These are phyloP conservation scores for Alloplasta piceator DNA, from an alignment of 2,888 invertebrate genomes.

Conservation along the genomic window DNA sequence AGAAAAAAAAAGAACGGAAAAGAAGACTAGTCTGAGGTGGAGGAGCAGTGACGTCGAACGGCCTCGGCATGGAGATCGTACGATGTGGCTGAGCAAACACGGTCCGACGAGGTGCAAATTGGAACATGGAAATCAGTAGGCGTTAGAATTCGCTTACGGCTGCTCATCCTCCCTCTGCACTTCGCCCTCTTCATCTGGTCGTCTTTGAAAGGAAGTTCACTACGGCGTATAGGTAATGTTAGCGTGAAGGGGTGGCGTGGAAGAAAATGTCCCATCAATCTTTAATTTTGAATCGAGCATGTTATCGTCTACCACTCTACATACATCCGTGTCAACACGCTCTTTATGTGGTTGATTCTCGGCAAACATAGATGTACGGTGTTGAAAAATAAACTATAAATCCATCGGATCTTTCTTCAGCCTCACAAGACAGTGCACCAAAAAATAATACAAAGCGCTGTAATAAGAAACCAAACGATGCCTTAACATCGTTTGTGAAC, in stretches of 20 bases:
- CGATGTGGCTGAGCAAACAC: conserved; percentile 65
- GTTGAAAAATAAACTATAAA: no score
- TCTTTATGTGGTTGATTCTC: no score
- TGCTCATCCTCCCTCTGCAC: background rate
- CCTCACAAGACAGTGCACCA: no score
- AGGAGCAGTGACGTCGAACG: conserved; percentile 28
- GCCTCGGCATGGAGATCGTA: conserved; percentile 49
- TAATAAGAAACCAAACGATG: no score
- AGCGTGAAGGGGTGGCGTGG: conserved; percentile 34
- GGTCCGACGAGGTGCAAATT: conserved; percentile 65
- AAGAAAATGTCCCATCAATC: conserved; percentile 61
- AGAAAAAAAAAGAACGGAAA: conserved; percentile 40
- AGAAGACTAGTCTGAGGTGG: conserved; percentile 3
- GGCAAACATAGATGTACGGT: no score
- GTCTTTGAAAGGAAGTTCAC: conserved; percentile 9
- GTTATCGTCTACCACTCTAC: conserved; percentile 1
- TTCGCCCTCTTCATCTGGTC: conserved; percentile 22
- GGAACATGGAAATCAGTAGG: conserved; percentile 65
- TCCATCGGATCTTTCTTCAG: no score
- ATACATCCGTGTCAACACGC: no score
- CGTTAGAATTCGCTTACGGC: conserved; percentile 37
- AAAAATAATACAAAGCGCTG: no score
- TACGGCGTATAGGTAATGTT: conserved; percentile 54
- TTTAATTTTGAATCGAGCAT: conserved; percentile 41
- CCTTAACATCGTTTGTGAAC: no score